Percentiles rank a stretch among this genome's conserved stretches.
Evolutionary conservation across 1,140 invertebrate species (phyloP).

Genomic region (Drosophila repleta): DNA sequence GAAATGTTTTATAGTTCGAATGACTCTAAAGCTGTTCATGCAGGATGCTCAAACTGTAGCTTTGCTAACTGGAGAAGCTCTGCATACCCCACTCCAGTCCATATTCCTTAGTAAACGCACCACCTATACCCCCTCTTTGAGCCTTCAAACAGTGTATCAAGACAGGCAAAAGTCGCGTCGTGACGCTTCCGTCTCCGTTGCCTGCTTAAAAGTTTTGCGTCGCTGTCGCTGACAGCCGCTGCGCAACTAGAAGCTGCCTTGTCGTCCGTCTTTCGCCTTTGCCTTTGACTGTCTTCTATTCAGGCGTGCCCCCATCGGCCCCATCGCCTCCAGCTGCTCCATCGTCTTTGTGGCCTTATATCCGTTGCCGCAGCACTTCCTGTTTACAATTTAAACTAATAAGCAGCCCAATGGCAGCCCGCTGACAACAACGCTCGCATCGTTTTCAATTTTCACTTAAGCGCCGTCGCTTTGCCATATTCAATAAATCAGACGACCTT

Average conservation of each 20-base stretch:
- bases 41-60: too few species aligned
- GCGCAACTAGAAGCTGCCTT: slow-evolving; percentile 36
- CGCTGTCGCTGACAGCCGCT: slow-evolving; percentile 52
- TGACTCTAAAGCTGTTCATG: too few species aligned
- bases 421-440: slow-evolving; percentile 36
- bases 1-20: too few species aligned
- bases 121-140: not conserved
- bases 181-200: slow-evolving; percentile 23
- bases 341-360: slow-evolving; percentile 9
- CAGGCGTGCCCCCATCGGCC: not conserved
- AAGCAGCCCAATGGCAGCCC: slow-evolving; percentile 62
- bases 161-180: slow-evolving; percentile 24
- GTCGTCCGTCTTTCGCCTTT: slow-evolving; percentile 8
- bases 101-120: too few species aligned
- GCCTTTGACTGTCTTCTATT: not conserved
- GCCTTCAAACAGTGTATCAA: not conserved
- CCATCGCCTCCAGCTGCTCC: not conserved
- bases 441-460: slow-evolving; percentile 36
- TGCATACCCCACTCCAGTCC: too few species aligned
- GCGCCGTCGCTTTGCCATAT: slow-evolving; percentile 39
- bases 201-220: slow-evolving; percentile 32
- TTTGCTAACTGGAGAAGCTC: too few species aligned
- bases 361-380: slow-evolving; percentile 70
- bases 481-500: slow-evolving; percentile 68
- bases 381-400: slow-evolving; percentile 81